Base-by-base conservation (phyloP, 1,140 invertebrate species). In the Drosophila jambulina region DNA sequence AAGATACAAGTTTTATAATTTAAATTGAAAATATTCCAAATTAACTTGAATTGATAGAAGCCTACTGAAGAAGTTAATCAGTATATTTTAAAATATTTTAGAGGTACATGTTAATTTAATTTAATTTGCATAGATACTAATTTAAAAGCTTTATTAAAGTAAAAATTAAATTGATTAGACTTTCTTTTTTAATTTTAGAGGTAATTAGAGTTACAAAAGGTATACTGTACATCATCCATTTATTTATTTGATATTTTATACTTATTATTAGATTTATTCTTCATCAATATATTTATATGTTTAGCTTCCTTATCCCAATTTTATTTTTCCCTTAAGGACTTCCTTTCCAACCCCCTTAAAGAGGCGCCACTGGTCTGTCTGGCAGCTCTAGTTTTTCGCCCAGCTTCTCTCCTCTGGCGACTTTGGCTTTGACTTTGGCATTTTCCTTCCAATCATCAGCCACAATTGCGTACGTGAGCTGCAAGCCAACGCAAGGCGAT, bases 391-490 rank as follows among this genome's bases (percentile, higher is more conserved):
- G 34, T 42, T 78, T 78, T 63, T 77, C 72, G 75, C 75, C 69
- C 53, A 45, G 27, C 46, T 17, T 8, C 25, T 23, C 10, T 23
- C 15, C 48, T 71, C 8, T n/a, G 21, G 29, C 29, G 36, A 51
- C 65, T 60, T 48, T 62, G 51, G 21, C 71, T 65, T 54, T 58
- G 40, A 53, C 32, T 78, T 78, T 54, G 61, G 61, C 32, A 54
- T 76, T 69, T 63, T 64, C 60, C 80, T 61, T 34, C 65, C 75
- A 71, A 78, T 78, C 76, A 78, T 78, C 65, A 62, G 54, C 65
- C 65, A 49, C 75, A 78, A 78, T 78, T 78, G 75, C 75, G 76
- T 78, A 78, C 76, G 75, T 78, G 76, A 78, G 59, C 75, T 78
- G 75, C 53, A 57, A 54, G 27, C 40, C 34, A 61, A 75, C 32